Percentiles rank a stretch among this genome's conserved stretches.
Conservation (phyloP, 1,140 invertebrate genomes). For the Macrostomum lignano region DNA sequence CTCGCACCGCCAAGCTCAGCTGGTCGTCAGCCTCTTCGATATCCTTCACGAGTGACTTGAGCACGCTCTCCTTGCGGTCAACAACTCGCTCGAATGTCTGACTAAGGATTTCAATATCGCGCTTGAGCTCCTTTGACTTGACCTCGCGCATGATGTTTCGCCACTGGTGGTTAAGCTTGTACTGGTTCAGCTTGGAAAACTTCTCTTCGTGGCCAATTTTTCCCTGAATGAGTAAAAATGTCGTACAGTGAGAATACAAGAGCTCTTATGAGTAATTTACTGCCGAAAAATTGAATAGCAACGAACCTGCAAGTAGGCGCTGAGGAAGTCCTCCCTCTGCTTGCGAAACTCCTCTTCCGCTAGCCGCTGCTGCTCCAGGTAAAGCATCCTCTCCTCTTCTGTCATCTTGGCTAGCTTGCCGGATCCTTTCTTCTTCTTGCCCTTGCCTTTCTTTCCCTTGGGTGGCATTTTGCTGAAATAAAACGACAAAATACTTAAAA, state of each 20-base stretch:
- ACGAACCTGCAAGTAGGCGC: conserved; percentile 23
- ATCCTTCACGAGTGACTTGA: too few relatives aligned
- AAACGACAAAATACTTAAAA: too few relatives aligned
- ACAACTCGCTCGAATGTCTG: conserved; percentile 29
- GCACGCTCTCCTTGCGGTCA: conserved; percentile 26
- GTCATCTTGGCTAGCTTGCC: conserved; percentile 13
- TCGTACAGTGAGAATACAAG: conserved; percentile 4
- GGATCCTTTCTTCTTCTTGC: not conserved
- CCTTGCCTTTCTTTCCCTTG: too few relatives aligned
- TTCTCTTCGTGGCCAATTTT: conserved; percentile 27
- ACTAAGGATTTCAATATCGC: conserved; percentile 37
- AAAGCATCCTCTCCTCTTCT: conserved; percentile 24
- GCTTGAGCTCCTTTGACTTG: conserved; percentile 56
- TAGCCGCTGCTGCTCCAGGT: conserved; percentile 23
- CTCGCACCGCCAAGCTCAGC: too few relatives aligned
- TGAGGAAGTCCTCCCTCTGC: conserved; percentile 27
- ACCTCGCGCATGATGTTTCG: conserved; percentile 26
- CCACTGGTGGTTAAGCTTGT: conserved; percentile 28
- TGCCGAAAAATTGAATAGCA: too few relatives aligned
- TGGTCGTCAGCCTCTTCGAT: too few relatives aligned
- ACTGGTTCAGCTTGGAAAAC: conserved; percentile 19
- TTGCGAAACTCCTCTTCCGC: conserved; percentile 27
- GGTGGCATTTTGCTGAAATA: too few relatives aligned
- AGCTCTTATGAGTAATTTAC: too few relatives aligned
- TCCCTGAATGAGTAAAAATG: conserved; percentile 12